Percentiles rank a stretch among this genome's conserved stretches.
These are phyloP conservation scores for Uloborus plumipes DNA, from an alignment of 2,888 invertebrate genomes.

Conservation along the genomic window DNA sequence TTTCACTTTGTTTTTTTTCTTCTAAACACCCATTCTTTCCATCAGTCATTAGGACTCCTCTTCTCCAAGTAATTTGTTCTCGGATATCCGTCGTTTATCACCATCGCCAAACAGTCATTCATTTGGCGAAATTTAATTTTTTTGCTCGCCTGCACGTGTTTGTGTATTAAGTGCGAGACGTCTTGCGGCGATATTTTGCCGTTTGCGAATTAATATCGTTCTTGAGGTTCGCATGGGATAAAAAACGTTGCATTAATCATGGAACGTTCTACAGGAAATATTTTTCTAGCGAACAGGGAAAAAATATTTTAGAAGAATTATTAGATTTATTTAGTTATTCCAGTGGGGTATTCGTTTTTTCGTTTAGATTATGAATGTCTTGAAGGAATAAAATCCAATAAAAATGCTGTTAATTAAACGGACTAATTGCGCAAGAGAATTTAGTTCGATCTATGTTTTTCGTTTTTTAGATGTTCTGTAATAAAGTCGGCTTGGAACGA, in stretches of 20 bases:
- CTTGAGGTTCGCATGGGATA: conserved; percentile 1
- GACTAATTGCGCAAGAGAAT: too few species aligned
- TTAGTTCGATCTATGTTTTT: too few species aligned
- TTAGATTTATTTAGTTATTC: neutral
- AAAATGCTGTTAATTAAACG: too few species aligned
- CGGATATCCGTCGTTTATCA: conserved; percentile 32
- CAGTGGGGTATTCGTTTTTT: neutral
- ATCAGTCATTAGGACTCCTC: conserved; percentile 42
- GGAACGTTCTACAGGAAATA: neutral
- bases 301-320: conserved; percentile 1
- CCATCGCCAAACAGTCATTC: conserved; percentile 9
- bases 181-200: neutral
- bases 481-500: too few species aligned
- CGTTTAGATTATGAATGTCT: neutral
- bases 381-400: too few species aligned
- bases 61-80: conserved; percentile 29
- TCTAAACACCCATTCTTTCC: conserved; percentile 9
- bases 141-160: neutral
- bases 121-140: conserved; percentile 14
- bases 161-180: too few species aligned
- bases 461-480: too few species aligned
- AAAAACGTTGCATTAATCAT: conserved; percentile 17
- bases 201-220: conserved; percentile 19
- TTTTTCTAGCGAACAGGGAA: neutral
- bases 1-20: conserved; percentile 8